Percentiles rank a stretch among this genome's conserved stretches.
phyloP scores from a whole-genome alignment of 2,113 vertebrate species.

The Polyodon spathula region DNA sequence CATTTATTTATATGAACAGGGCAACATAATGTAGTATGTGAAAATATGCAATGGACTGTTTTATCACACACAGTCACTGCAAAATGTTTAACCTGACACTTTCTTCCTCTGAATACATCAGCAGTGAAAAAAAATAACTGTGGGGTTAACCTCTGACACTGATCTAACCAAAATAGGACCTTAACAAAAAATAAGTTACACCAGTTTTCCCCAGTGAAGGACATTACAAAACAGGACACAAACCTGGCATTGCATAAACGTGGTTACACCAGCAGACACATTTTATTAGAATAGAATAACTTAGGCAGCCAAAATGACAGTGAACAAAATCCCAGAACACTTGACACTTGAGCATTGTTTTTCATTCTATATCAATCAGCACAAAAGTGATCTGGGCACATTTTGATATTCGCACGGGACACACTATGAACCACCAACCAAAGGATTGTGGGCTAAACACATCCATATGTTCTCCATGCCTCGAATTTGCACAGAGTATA shows the following conservation, averaged over 20 bases:
- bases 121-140: too few species aligned
- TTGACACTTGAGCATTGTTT: not conserved
- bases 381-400: slow-evolving; percentile 23
- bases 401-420: slow-evolving; percentile 20
- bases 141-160: too few species aligned
- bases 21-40: too few species aligned
- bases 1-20: too few species aligned
- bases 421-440: slow-evolving; percentile 29
- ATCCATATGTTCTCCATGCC: slow-evolving; percentile 43
- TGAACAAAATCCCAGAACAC: not conserved
- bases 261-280: not conserved
- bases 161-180: too few species aligned
- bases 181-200: too few species aligned
- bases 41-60: too few species aligned
- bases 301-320: not conserved
- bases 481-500: slow-evolving; percentile 30
- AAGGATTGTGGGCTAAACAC: slow-evolving; percentile 42
- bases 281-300: not conserved
- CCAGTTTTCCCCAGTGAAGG: too few species aligned
- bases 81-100: too few species aligned
- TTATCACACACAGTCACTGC: too few species aligned
- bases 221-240: too few species aligned
- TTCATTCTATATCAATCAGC: slow-evolving; percentile 29
- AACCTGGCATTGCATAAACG: not conserved
- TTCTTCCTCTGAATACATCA: too few species aligned